Percentiles rank a stretch among this genome's conserved stretches.
Conservation (phyloP, 2,113 vertebrate species). For the Aix galericulata region DNA sequence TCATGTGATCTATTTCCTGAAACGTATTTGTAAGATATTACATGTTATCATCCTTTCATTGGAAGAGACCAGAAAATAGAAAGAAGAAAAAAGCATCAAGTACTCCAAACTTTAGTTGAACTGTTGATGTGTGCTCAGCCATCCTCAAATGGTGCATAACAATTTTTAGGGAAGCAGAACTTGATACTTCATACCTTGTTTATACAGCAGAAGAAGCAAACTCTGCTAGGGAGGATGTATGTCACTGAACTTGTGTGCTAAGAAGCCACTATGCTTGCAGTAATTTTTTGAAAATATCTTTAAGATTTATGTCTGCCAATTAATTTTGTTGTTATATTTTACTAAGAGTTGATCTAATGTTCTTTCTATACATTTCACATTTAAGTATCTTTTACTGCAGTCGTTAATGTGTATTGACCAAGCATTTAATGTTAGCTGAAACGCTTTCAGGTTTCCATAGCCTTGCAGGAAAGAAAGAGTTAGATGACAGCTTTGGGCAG, state of each 20-base stretch:
- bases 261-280: background rate
- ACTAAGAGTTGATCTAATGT: conserved; percentile 43
- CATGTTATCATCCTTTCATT: background rate
- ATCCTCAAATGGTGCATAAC: background rate
- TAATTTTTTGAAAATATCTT: background rate
- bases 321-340: conserved; percentile 24
- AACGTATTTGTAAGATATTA: background rate
- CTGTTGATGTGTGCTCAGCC: accelerated
- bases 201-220: background rate
- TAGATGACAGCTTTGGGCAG: conserved; percentile 55
- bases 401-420: conserved; percentile 48
- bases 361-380: conserved; percentile 23
- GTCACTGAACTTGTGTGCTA: conserved; percentile 14
- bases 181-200: background rate
- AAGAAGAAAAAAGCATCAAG: background rate
- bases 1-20: background rate
- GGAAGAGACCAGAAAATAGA: background rate
- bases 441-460: conserved; percentile 30
- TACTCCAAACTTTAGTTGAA: background rate
- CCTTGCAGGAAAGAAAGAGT: background rate
- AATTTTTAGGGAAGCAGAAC: background rate
- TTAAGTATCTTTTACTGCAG: conserved; percentile 46
- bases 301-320: background rate
- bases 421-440: conserved; percentile 46
- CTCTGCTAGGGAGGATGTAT: background rate